A percentile compares a stretch with the other conserved stretches of the same genome.
These are phyloP conservation scores for Siniperca knerii DNA, from an alignment of 2,113 vertebrate species.

Conservation along the genomic window DNA sequence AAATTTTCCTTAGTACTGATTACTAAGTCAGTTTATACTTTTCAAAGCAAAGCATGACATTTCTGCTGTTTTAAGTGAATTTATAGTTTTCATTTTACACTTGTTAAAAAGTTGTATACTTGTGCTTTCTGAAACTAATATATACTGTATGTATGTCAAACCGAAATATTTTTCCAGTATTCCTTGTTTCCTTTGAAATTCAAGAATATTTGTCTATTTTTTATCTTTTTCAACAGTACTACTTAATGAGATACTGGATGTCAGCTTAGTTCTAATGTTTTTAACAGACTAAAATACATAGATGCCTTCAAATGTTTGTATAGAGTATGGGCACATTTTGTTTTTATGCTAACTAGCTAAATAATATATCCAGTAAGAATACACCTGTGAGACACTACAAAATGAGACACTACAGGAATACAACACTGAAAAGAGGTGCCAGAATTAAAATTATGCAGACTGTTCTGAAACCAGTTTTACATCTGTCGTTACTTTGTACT, in stretches of 20 bases:
- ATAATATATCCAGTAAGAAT: conserved; percentile 57
- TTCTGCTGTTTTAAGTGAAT: conserved; percentile 66
- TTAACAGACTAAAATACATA: conserved; percentile 70
- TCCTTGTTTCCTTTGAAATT: conserved; percentile 68
- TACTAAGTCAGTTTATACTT: conserved; percentile 65
- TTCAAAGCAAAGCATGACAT: conserved; percentile 66
- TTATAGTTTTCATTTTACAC: conserved; percentile 62
- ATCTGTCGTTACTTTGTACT: conserved; percentile 44
- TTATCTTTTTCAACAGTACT: conserved; percentile 63
- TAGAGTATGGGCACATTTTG: conserved; percentile 58
- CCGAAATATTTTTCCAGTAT: conserved; percentile 75
- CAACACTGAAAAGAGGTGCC: conserved; percentile 55
- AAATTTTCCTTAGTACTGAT: conserved; percentile 45
- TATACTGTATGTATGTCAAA: conserved; percentile 68
- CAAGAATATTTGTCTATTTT: conserved; percentile 68
- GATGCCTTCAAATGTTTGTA: conserved; percentile 73
- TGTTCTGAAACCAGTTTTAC: conserved; percentile 43
- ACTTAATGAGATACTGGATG: conserved; percentile 63
- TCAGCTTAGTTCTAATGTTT: conserved; percentile 70
- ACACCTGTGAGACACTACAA: conserved; percentile 52
- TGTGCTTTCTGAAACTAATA: conserved; percentile 77
- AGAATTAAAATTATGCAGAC: conserved; percentile 52
- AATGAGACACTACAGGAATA: conserved; percentile 46
- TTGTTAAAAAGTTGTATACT: conserved; percentile 65
- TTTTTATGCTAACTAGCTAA: conserved; percentile 51